Conservation (phyloP, 2,797 vertebrate species). For the Pristis pectinata region DNA sequence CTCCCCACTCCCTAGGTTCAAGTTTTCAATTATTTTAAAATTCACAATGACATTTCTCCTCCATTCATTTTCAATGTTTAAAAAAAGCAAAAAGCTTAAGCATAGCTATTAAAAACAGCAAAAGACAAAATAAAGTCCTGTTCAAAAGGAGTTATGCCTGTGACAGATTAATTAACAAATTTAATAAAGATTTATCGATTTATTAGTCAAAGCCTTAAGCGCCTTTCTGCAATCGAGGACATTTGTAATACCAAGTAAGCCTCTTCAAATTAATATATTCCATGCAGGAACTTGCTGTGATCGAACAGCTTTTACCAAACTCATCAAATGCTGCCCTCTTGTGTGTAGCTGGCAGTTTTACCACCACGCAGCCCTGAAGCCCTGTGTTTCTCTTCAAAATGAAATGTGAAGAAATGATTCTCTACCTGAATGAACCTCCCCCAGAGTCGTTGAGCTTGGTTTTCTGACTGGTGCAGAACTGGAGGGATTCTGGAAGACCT, state of each 20-base stretch:
- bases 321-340: slow-evolving; percentile 73
- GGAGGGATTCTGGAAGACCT: slow-evolving; percentile 64
- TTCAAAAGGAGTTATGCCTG: slow-evolving; percentile 51
- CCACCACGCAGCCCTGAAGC: not conserved
- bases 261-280: slow-evolving; percentile 52
- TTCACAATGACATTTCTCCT: not conserved
- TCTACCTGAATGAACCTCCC: slow-evolving; percentile 77
- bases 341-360: slow-evolving; percentile 52
- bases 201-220: slow-evolving; percentile 83
- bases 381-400: slow-evolving; percentile 33
- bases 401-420: slow-evolving; percentile 38
- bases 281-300: slow-evolving; percentile 51
- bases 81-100: not conserved
- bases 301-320: not conserved
- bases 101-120: not conserved
- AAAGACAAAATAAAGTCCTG: not conserved
- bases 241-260: slow-evolving; percentile 75
- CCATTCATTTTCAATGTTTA: not conserved
- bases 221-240: slow-evolving; percentile 66
- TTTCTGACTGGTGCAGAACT: slow-evolving; percentile 80
- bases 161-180: slow-evolving; percentile 93
- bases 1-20: no score
- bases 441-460: slow-evolving; percentile 76
- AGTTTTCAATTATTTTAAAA: slow-evolving; percentile 19
- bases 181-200: slow-evolving; percentile 97